Base-by-base conservation (phyloP, 2,797 vertebrate species). In the Fringilla coelebs region DNA sequence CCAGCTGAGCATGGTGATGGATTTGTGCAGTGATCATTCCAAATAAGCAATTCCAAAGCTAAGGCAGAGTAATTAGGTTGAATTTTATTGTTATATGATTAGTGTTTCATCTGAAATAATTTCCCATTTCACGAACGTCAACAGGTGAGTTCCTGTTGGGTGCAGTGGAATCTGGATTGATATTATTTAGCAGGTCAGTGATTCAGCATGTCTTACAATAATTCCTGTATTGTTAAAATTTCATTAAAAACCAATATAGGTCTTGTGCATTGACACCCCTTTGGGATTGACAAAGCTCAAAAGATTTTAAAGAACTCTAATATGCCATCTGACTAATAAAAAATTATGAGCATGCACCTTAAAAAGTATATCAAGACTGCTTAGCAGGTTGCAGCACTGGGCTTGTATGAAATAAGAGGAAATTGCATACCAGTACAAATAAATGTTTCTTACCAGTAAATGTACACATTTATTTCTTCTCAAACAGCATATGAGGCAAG, bases 131-230 rank as follows among this genome's bases (percentile, higher is more conserved):
- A 73, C 9, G 52, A 29, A 82, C 25, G 3, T 43, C 45, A 83
- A 20, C 32, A 29, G 9, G 5, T 65, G 49, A 83, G 22, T 36
- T 85, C 25, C 49, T 82, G 21, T 5, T 68, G 31, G 38, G 22
- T 57, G 19, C 75, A 72, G 11, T 14, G 8, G 16, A 89, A 89
- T 21, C 25, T 36, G 54, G 8, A 43, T 1, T 80, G 28, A 31
- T 14, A 38, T 26, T 71, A 74, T 52, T 58, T 78, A 32, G 26
- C 36, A 79, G 17, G 11, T 70, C 32, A 51, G n/a, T 46, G 62
- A 73, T 51, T 70, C 76, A 84, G 51, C 32, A 34, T 34, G 32
- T 91, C 89, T 89, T 68, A 22, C 58, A 92, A 68, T 11, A 77
- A 80, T 61, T 68, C 54, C 32, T 77, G 28, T 63, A 71, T 43